Evolutionary conservation across 92 coral and sea anemone species (phyloP), one percentile per base, ranked within the genome.

Genomic region (Metridium senile): DNA sequence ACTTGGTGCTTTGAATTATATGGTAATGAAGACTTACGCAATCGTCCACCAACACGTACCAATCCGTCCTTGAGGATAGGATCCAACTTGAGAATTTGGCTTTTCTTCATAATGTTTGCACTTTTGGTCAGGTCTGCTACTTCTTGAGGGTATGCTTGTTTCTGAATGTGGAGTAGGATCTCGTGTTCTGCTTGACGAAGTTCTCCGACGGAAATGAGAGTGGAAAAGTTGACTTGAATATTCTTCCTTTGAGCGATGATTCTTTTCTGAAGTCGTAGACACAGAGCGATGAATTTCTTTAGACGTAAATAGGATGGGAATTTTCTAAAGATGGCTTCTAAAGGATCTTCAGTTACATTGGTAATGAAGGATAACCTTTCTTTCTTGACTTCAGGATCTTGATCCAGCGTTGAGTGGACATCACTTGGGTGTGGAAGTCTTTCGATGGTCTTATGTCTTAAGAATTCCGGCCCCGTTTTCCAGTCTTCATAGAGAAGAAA

Each of bases 11-110:
- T 78, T 9, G 33, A 64, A n/a, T 77, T 82, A 0, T 71, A 72
- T 29, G 70, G 34, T 35, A 72, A 33, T 25, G 75, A 59, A 21
- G 89, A 80, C 51, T 76, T 71, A 25, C 66, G 70, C 49, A 83
- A 62, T 18, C 83, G 83, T 70, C 88, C 88, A 31, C 83, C 83
- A 29, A 83, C 70, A 25, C 88, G 66, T 39, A 84, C 62, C 11
- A 78, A 13, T 20, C 74, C 84, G 35, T 72, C 75, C 11, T n/a
- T 51, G 27, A 72, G 77, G 1, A 45, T 10, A 30, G 62, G 77
- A 25, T 72, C 77, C 77, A 72, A 51, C 65, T 53, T 72, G 11
- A 22, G 62, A 45, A 51, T 45, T 7, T 45, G 62, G 64, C 77
- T 72, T 51, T 62, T 45, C 17, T 21, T 51, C 39, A 47, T 72